Conservation (phyloP, 2,113 vertebrate species). For the Hyaena hyaena region DNA sequence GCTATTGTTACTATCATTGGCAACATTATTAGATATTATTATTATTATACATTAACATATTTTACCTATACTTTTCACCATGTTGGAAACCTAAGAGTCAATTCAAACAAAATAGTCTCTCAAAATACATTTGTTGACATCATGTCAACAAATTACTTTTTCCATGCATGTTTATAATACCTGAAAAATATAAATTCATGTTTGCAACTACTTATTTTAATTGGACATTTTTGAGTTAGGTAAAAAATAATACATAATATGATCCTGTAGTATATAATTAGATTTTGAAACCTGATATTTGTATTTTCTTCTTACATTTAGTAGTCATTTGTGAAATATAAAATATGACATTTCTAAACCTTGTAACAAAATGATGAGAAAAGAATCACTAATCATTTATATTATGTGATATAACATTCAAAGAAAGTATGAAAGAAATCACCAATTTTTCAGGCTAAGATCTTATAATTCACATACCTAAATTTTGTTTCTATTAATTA, state of each 20-base stretch:
- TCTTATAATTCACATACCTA: neutral
- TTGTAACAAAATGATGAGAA: neutral
- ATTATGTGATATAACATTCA: neutral
- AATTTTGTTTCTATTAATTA: neutral
- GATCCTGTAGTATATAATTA: neutral
- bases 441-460: neutral
- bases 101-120: neutral
- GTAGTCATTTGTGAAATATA: neutral
- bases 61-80: neutral
- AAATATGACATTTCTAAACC: neutral
- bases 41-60: neutral
- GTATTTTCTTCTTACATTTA: neutral
- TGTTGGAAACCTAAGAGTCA: neutral
- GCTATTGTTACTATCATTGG: neutral
- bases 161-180: neutral
- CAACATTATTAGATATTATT: neutral
- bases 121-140: neutral
- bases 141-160: neutral
- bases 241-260: neutral
- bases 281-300: neutral
- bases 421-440: neutral
- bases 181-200: neutral
- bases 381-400: neutral
- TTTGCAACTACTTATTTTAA: neutral
- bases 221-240: neutral